Conservation (phyloP, 2,113 vertebrate species). For the Lycaon pictus region DNA sequence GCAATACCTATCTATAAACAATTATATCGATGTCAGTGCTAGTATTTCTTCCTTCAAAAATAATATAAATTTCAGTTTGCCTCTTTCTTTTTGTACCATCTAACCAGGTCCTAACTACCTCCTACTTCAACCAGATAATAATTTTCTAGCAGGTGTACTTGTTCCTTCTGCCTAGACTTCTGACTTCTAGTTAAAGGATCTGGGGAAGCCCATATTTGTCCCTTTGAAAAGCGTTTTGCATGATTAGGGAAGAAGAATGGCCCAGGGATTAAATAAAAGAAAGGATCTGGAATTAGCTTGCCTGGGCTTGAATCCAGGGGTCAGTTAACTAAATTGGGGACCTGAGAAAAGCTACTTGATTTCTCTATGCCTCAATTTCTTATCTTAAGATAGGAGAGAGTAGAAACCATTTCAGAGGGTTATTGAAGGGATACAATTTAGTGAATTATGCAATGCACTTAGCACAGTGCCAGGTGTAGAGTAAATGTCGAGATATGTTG, state of each 20-base stretch:
- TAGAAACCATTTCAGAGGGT: not conserved
- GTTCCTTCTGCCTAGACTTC: not conserved
- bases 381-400: not conserved
- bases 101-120: not conserved
- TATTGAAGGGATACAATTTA: not conserved
- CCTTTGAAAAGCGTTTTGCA: not conserved
- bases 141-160: not conserved
- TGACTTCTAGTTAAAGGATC: not conserved
- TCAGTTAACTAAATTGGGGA: not conserved
- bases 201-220: not conserved
- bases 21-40: not conserved
- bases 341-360: not conserved
- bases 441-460: not conserved
- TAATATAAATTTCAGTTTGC: not conserved
- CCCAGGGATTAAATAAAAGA: not conserved
- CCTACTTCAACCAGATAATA: not conserved
- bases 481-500: not conserved
- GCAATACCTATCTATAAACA: not conserved
- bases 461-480: not conserved
- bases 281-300: not conserved
- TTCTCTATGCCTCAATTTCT: not conserved
- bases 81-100: not conserved
- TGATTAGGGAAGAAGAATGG: not conserved
- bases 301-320: not conserved
- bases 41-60: constrained; percentile 36